Evolutionary conservation across 2,113 vertebrate species (phyloP).

Genomic region (Elachura formosa): DNA sequence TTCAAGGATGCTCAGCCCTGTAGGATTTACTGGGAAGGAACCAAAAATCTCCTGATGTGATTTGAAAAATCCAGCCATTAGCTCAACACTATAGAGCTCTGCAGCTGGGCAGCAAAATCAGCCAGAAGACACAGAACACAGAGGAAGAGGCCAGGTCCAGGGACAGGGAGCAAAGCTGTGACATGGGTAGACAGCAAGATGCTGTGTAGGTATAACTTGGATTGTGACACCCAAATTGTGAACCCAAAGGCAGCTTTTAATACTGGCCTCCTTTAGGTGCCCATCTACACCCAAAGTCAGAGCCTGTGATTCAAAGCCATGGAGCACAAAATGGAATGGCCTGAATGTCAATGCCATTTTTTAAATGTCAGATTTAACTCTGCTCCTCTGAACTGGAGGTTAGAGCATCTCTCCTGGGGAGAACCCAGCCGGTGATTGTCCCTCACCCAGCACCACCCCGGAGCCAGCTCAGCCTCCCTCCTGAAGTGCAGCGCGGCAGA

Average conservation of each 20-base stretch:
- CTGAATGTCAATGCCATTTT: background rate
- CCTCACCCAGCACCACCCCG: background rate
- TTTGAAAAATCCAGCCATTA: background rate
- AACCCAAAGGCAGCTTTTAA: background rate
- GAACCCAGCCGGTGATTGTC: background rate
- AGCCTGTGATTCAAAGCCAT: background rate
- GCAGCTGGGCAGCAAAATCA: background rate
- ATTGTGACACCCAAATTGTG: background rate
- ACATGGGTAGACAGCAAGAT: background rate
- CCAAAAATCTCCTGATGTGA: background rate
- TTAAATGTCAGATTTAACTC: background rate
- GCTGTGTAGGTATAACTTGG: background rate
- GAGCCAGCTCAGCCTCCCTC: background rate
- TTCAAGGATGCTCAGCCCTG: background rate
- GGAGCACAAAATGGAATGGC: background rate
- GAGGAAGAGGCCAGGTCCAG: background rate
- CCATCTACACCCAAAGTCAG: background rate
- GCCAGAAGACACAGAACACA: background rate
- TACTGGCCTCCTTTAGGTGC: background rate
- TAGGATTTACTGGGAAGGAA: background rate
- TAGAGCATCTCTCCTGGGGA: background rate
- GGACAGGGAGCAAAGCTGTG: background rate
- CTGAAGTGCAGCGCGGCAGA: rapidly evolving
- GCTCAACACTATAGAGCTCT: background rate
- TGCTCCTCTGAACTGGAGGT: background rate